These are phyloP conservation scores for Lepidurus apus DNA, from an alignment of 1,140 invertebrate species.

Conservation along the genomic window DNA sequence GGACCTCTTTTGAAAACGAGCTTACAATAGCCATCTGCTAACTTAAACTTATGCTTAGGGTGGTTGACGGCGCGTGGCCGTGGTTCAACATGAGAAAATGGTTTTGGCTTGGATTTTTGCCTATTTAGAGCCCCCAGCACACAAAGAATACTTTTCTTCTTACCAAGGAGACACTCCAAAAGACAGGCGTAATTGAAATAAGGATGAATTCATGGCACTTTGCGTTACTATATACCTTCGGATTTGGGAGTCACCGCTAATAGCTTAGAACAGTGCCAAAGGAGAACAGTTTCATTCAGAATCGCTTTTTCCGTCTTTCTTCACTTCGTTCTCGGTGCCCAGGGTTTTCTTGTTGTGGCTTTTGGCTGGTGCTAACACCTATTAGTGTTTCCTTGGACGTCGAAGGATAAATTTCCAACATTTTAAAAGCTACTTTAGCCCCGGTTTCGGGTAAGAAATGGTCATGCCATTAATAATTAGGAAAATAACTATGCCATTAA, in stretches of 20 bases:
- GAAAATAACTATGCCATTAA: too few species aligned
- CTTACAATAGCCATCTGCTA: neutral
- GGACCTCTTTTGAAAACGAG: neutral
- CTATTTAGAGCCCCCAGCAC: neutral
- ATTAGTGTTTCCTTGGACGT: too few species aligned
- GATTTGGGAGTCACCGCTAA: neutral
- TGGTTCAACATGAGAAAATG: constrained; percentile 14
- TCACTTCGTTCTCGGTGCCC: too few species aligned
- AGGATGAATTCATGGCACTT: constrained; percentile 13
- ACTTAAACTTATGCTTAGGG: neutral
- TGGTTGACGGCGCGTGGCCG: constrained; percentile 19
- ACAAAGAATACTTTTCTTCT: neutral
- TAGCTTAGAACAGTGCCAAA: neutral
- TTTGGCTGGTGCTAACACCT: too few species aligned
- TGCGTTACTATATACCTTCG: neutral
- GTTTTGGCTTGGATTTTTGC: too few species aligned
- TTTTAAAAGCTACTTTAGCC: too few species aligned
- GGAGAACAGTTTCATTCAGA: neutral
- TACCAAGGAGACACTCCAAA: neutral
- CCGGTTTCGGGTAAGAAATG: too few species aligned
- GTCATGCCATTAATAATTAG: too few species aligned
- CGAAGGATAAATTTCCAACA: too few species aligned
- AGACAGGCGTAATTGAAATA: constrained; percentile 9
- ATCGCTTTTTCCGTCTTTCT: neutral
- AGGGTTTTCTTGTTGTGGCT: too few species aligned